A percentile compares a stretch with the other conserved stretches of the same genome.
Evolutionary conservation across 2,113 vertebrate genomes (phyloP).

Genomic region (Clarias gariepinus): DNA sequence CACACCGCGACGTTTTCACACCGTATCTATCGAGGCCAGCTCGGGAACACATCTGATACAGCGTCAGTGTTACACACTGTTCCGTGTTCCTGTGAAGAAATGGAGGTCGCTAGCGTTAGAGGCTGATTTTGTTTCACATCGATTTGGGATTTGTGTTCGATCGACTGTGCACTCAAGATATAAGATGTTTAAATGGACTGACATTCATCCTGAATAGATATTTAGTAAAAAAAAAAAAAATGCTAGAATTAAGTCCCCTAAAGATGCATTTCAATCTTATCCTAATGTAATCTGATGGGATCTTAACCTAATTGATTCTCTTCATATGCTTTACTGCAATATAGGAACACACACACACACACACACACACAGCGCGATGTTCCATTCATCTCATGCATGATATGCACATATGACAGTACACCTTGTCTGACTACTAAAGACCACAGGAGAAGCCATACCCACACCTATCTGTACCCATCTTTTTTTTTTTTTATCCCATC

Average conservation of each 20-base stretch:
- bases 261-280: neutral
- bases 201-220: neutral
- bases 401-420: neutral
- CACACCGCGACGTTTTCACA: no score
- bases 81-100: neutral
- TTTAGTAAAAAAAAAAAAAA: neutral
- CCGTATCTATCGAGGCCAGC: neutral
- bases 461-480: no score
- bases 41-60: neutral
- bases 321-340: slow-evolving; percentile 7
- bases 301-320: neutral
- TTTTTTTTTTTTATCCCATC: no score
- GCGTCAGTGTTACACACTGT: neutral
- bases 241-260: neutral
- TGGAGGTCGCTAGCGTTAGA: neutral
- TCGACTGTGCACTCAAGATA: slow-evolving; percentile 4
- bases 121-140: neutral
- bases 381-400: neutral
- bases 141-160: neutral
- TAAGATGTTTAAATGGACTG: neutral
- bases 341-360: neutral
- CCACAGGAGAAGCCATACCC: no score
- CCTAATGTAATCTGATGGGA: neutral
- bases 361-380: neutral
- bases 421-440: neutral